A percentile compares a stretch with the other conserved stretches of the same genome.
These are phyloP conservation scores for Mesorhabditis spiculigera DNA, from an alignment of 2,888 invertebrate species.

Conservation along the genomic window DNA sequence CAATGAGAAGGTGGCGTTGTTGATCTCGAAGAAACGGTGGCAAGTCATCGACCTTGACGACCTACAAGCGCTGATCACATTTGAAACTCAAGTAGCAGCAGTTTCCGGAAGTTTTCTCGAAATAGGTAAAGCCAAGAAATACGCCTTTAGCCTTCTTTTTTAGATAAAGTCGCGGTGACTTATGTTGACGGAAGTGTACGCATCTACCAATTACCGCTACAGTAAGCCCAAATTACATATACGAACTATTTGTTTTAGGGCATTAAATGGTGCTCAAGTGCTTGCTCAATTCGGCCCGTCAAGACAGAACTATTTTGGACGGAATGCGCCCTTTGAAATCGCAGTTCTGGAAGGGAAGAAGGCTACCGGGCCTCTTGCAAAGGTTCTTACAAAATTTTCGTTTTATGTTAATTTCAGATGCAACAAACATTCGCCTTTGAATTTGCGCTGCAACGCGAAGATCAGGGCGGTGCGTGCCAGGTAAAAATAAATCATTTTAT, in stretches of 20 bases:
- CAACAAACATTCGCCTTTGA: neutral
- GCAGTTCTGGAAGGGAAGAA: slow-evolving; percentile 40
- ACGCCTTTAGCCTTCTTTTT: neutral
- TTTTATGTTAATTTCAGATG: slow-evolving; percentile 10
- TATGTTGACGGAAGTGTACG: slow-evolving; percentile 93
- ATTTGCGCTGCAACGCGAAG: neutral
- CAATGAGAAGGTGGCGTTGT: slow-evolving; percentile 92
- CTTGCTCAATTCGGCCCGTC: slow-evolving; percentile 30
- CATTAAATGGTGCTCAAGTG: slow-evolving; percentile 61
- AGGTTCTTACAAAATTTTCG: slow-evolving; percentile 7
- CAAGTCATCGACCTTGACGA: slow-evolving; percentile 86
- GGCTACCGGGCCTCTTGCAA: neutral
- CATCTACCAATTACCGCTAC: slow-evolving; percentile 88
- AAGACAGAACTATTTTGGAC: slow-evolving; percentile 33
- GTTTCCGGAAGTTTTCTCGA: slow-evolving; percentile 54
- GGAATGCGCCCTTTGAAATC: slow-evolving; percentile 46
- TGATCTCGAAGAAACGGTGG: slow-evolving; percentile 94
- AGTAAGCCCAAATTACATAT: slow-evolving; percentile 69
- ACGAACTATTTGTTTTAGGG: slow-evolving; percentile 63
- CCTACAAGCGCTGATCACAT: slow-evolving; percentile 64
- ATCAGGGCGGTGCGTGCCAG: neutral
- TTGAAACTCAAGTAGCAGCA: slow-evolving; percentile 34
- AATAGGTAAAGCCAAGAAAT: slow-evolving; percentile 35
- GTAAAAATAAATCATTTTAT: neutral
- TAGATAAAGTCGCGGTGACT: slow-evolving; percentile 78